Base-by-base conservation (phyloP, 2,888 invertebrate species). In the Trichogramma evanescens region DNA sequence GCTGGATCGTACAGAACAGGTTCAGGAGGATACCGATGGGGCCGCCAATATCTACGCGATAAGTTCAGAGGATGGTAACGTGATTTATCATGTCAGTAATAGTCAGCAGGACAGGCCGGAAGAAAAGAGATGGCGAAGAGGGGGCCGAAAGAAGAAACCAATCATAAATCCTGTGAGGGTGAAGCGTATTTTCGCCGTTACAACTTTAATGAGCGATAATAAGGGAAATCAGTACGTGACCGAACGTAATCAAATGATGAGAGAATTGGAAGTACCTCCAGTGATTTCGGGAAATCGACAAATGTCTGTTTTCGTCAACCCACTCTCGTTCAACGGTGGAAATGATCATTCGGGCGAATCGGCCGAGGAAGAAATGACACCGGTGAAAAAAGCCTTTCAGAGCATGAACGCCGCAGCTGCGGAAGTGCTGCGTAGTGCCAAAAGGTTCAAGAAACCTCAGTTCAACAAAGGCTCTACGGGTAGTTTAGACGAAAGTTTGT, bases 31-130 rank as follows among this genome's bases (percentile, higher is more conserved):
- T 6, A 73, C 70, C 56, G 78, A 73, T 65, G 79, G 71, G 4
- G 71, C 76, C 1, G 77, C 78, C 2, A 89, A 87, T 71, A 88
- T 92, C 9, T 91, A 88, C 71, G 91, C 91, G 1, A 89, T 92
- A 50, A 91, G 91, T 70, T 89, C 87, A 50, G 88, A 89, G 41
- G 89, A 89, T 68, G 91, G 91, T 2, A 89, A 89, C 68, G 86
- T 92, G 4, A 86, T 84, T 69, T 85, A 84, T 69, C 85, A 85
- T 64, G 81, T 84, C 1, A 81, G 82, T 39, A 79, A 79, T 52
- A 78, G 77, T 46, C 70, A 73, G 26, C 74, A 75, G 1, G 79
- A 75, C 9, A 57, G 64, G 1, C 6, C 6, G 5, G 73, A 72
- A 5, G 72, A 72, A 43, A 70, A 71, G 9, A 71, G 69, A 5